These are phyloP conservation scores for Chalcosyrphus nemorum DNA, from an alignment of 2,888 invertebrate species.

Conservation along the genomic window DNA sequence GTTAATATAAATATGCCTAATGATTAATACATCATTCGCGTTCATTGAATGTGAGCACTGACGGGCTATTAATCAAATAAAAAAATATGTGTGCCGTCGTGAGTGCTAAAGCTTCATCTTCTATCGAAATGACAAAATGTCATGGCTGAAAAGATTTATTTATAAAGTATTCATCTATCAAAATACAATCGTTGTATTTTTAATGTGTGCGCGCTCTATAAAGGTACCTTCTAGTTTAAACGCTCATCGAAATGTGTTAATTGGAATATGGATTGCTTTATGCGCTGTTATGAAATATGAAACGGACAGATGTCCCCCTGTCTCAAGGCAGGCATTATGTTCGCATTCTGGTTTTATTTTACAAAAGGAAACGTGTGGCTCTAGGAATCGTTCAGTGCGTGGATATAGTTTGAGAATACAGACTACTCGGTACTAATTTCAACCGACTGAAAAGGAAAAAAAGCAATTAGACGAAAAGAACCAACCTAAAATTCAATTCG, in stretches of 20 bases:
- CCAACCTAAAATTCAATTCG: no score
- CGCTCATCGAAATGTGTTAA: background rate
- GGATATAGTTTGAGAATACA: no score
- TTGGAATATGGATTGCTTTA: background rate
- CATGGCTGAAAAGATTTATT: slow-evolving; percentile 40
- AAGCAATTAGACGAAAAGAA: no score
- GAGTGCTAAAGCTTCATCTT: slow-evolving; percentile 5
- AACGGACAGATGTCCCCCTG: no score
- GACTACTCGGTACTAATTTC: no score
- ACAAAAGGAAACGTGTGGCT: no score
- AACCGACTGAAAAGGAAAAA: no score
- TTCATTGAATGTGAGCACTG: slow-evolving; percentile 20
- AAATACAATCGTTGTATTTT: background rate
- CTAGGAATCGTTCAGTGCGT: no score
- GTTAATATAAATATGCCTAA: slow-evolving; percentile 4
- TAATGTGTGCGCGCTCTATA: background rate
- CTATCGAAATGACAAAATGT: slow-evolving; percentile 31
- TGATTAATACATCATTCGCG: slow-evolving; percentile 39
- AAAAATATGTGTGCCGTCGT: slow-evolving; percentile 6
- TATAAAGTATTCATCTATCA: slow-evolving; percentile 12
- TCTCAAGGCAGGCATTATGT: no score
- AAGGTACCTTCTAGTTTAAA: background rate
- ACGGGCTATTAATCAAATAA: slow-evolving; percentile 48
- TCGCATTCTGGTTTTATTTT: no score
- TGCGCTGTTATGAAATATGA: no score